phyloP scores from a whole-genome alignment of 1,140 invertebrate genomes.

The Drosophila yakuba region DNA sequence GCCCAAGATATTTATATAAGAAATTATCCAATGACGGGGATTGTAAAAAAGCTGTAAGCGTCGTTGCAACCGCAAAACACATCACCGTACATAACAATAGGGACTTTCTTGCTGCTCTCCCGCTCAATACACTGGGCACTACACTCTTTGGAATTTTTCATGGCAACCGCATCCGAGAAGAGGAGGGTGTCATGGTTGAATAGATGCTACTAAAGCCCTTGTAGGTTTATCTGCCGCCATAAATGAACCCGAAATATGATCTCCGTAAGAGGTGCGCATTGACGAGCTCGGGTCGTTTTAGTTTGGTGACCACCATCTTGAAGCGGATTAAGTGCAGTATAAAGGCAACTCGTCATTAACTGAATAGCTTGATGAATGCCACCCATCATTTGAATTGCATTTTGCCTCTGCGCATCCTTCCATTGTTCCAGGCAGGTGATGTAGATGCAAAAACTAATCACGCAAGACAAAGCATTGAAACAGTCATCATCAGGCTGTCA shows the following conservation, averaged over 20 bases:
- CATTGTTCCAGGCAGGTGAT: background rate
- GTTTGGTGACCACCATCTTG: constrained; percentile 12
- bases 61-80: constrained; percentile 26
- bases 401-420: constrained; percentile 1
- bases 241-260: constrained; percentile 57
- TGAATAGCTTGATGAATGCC: background rate
- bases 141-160: constrained; percentile 1
- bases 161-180: constrained; percentile 35
- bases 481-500: constrained; percentile 19
- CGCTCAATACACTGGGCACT: background rate
- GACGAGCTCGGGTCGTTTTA: background rate
- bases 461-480: constrained; percentile 35
- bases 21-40: constrained; percentile 4
- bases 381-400: no score
- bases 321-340: background rate
- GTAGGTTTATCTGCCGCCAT: constrained; percentile 13
- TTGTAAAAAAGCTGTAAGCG: constrained; percentile 17
- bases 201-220: constrained; percentile 27
- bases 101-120: constrained; percentile 26
- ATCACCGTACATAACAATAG: background rate
- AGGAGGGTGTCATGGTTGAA: constrained; percentile 33
- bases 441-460: constrained; percentile 40
- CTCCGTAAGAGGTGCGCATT: background rate
- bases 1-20: constrained; percentile 27
- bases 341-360: no score